Percentiles rank a stretch among this genome's conserved stretches.
phyloP scores from a whole-genome alignment of 2,888 invertebrate species.

The Drosophila recens region DNA sequence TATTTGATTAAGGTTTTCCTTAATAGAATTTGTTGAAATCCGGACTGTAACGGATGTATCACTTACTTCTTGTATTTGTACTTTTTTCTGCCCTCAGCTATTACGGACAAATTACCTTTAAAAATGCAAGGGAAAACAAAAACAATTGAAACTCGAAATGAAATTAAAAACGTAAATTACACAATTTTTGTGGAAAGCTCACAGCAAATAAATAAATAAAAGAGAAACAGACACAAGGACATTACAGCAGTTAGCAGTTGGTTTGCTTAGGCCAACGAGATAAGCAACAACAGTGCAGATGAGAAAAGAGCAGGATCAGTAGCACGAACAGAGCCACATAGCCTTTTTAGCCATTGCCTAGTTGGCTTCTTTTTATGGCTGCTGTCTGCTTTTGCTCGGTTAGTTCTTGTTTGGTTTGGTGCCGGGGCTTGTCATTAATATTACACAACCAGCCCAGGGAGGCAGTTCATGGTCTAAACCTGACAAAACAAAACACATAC shows the following conservation, averaged over 20 bases:
- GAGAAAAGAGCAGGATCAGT: background rate
- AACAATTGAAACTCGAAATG: conserved; percentile 63
- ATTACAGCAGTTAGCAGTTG: conserved; percentile 10
- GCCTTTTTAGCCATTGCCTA: conserved; percentile 46
- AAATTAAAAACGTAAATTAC: conserved; percentile 74
- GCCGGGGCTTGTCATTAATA: conserved; percentile 70
- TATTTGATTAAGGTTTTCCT: background rate
- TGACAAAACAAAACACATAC: conserved; percentile 32
- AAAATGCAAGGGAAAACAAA: conserved; percentile 11
- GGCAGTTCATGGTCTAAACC: conserved; percentile 55
- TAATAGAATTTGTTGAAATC: background rate
- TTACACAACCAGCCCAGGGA: conserved; percentile 56
- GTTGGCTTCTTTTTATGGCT: conserved; percentile 45
- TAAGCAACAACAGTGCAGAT: conserved; percentile 15
- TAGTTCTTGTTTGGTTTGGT: conserved; percentile 26
- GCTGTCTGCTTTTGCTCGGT: conserved; percentile 21
- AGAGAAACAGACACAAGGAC: conserved; percentile 28
- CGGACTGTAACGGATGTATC: too few relatives aligned
- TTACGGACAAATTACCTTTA: background rate
- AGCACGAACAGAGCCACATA: conserved; percentile 13
- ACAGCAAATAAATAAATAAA: conserved; percentile 68
- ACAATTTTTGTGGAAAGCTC: conserved; percentile 47
- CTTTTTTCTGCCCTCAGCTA: conserved; percentile 9
- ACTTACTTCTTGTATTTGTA: background rate
- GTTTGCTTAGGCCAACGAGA: conserved; percentile 52